A percentile compares a stretch with the other conserved stretches of the same genome.
Evolutionary conservation across 1,140 invertebrate genomes (phyloP).

Genomic region (Pseudomyrmex pallidus): DNA sequence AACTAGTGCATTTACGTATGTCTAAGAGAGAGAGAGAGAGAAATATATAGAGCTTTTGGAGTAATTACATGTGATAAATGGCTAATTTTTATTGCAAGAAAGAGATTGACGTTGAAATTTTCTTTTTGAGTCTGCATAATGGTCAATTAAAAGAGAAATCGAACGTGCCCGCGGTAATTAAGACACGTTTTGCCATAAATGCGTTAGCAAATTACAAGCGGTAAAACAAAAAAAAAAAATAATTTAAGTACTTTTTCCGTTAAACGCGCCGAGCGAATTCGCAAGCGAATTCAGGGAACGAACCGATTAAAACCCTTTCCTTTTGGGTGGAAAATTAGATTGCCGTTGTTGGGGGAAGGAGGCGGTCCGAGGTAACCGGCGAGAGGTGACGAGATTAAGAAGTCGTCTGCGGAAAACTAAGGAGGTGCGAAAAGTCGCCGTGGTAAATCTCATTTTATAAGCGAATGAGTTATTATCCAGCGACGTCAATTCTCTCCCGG

Average conservation of each 20-base stretch:
- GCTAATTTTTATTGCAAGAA: background rate
- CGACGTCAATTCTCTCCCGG: constrained; percentile 9
- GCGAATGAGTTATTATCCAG: constrained; percentile 44
- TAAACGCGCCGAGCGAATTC: background rate
- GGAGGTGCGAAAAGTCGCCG: constrained; percentile 55
- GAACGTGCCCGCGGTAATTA: constrained; percentile 4
- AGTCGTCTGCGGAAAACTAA: constrained; percentile 57
- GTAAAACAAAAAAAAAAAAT: constrained; percentile 14
- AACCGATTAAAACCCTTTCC: constrained; percentile 63
- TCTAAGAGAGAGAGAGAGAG: too few species aligned
- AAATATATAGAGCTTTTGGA: too few species aligned
- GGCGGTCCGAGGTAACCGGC: background rate
- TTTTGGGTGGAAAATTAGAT: constrained; percentile 65
- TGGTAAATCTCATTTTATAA: constrained; percentile 55
- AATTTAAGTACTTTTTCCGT: constrained; percentile 12
- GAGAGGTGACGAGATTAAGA: constrained; percentile 59
- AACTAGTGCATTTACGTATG: too few species aligned
- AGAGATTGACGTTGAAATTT: background rate
- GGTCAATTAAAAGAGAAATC: background rate
- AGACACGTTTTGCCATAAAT: background rate
- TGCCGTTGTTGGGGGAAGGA: background rate
- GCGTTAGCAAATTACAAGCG: background rate
- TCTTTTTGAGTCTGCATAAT: background rate
- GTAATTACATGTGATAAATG: background rate
- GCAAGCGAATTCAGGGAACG: constrained; percentile 10